Evolutionary conservation across 2,113 vertebrate genomes (phyloP).

Genomic region (Oenanthe oenanthe): DNA sequence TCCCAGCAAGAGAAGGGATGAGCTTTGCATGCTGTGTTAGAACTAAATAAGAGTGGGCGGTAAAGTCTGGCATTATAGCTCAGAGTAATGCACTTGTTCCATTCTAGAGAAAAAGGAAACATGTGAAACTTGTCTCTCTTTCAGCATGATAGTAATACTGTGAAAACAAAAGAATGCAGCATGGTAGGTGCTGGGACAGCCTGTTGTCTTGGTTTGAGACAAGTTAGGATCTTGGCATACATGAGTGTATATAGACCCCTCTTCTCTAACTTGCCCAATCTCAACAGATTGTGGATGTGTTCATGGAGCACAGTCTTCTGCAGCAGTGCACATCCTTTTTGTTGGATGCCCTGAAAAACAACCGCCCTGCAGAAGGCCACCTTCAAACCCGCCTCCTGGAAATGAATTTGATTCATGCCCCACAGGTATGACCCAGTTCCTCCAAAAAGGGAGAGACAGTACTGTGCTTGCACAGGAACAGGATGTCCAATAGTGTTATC

Average conservation of each 20-base stretch:
- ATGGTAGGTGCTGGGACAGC: neutral
- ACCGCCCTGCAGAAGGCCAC: slow-evolving; percentile 86
- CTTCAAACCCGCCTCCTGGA: slow-evolving; percentile 92
- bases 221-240: neutral
- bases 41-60: neutral
- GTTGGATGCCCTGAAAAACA: slow-evolving; percentile 90
- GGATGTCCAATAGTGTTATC: neutral
- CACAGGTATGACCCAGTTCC: slow-evolving; percentile 76
- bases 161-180: neutral
- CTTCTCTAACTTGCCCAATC: neutral
- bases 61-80: neutral
- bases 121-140: neutral
- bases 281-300: slow-evolving; percentile 91
- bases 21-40: neutral
- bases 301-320: slow-evolving; percentile 92
- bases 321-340: slow-evolving; percentile 94
- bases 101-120: neutral
- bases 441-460: neutral
- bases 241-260: neutral
- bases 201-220: neutral
- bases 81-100: neutral
- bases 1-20: neutral
- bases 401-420: slow-evolving; percentile 94
- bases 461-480: neutral
- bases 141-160: neutral